phyloP scores from a whole-genome alignment of 2,113 vertebrate genomes.

The Acanthochromis polyacanthus region DNA sequence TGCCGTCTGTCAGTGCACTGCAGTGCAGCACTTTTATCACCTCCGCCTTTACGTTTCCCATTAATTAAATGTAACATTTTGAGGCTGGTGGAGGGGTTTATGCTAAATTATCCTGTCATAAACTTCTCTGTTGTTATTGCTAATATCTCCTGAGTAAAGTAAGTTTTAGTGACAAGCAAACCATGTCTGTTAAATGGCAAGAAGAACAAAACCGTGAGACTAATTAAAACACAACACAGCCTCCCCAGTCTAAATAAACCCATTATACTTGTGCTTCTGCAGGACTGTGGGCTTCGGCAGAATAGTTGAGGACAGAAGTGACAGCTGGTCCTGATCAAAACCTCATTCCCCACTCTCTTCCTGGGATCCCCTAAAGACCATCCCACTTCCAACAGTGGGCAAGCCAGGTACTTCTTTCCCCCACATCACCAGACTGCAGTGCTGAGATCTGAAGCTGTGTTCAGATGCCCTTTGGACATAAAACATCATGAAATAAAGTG shows the following conservation, averaged over 20 bases:
- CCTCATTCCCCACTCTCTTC: slow-evolving; percentile 71
- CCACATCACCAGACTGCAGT: slow-evolving; percentile 67
- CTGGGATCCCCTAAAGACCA: slow-evolving; percentile 75
- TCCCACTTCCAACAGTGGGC: slow-evolving; percentile 69
- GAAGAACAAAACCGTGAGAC: slow-evolving; percentile 41
- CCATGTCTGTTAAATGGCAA: slow-evolving; percentile 28
- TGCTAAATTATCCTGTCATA: neutral
- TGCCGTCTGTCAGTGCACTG: neutral
- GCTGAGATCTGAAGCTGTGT: slow-evolving; percentile 70
- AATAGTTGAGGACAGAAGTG: slow-evolving; percentile 73
- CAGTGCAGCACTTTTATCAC: neutral
- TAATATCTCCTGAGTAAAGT: slow-evolving; percentile 14
- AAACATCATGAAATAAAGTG: slow-evolving; percentile 69
- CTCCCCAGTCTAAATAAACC: slow-evolving; percentile 39
- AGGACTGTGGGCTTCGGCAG: slow-evolving; percentile 63
- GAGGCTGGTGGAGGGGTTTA: neutral
- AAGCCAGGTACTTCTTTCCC: slow-evolving; percentile 68
- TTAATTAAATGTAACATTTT: neutral
- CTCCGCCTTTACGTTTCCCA: neutral
- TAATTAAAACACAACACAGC: slow-evolving; percentile 65
- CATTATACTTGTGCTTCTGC: slow-evolving; percentile 47
- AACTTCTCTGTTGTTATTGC: slow-evolving; percentile 4
- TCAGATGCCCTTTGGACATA: slow-evolving; percentile 76
- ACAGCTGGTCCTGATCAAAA: slow-evolving; percentile 85
- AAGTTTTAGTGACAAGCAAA: slow-evolving; percentile 32